These are phyloP conservation scores for Apis florea DNA, from an alignment of 1,140 invertebrate species.

Conservation along the genomic window DNA sequence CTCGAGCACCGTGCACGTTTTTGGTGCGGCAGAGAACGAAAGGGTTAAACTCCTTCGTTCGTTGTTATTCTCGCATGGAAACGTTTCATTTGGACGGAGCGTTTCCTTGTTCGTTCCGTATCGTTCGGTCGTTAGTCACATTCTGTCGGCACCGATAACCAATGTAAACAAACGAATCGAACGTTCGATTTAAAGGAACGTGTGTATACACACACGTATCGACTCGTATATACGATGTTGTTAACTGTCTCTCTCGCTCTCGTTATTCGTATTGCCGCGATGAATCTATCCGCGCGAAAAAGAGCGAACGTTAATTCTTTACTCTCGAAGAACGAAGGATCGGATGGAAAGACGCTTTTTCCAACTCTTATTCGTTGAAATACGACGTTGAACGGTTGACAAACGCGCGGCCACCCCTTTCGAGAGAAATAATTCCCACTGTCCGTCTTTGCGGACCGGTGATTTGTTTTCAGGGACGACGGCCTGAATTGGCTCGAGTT, in stretches of 20 bases:
- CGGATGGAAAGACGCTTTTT: neutral
- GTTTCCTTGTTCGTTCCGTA: neutral
- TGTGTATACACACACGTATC: too few species aligned
- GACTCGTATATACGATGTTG: too few species aligned
- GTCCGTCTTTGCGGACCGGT: neutral
- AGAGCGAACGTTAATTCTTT: neutral
- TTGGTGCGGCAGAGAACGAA: too few species aligned
- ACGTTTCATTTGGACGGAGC: neutral
- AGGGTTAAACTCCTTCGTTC: neutral
- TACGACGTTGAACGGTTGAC: neutral
- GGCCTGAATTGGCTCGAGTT: neutral
- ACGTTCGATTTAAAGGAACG: neutral
- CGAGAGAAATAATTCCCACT: neutral
- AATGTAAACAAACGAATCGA: neutral
- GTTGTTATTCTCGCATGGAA: neutral
- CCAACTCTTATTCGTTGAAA: neutral
- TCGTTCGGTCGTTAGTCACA: conserved; percentile 2
- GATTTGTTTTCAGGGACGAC: neutral
- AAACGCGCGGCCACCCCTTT: conserved; percentile 16
- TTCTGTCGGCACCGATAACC: neutral
- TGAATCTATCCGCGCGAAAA: neutral
- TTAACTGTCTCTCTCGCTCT: too few species aligned
- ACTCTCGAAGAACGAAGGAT: neutral
- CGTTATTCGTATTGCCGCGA: neutral
- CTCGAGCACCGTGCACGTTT: too few species aligned